Percentiles rank a stretch among this genome's conserved stretches.
Evolutionary conservation across 2,113 vertebrate genomes (phyloP).

Genomic region (Eretmochelys imbricata): DNA sequence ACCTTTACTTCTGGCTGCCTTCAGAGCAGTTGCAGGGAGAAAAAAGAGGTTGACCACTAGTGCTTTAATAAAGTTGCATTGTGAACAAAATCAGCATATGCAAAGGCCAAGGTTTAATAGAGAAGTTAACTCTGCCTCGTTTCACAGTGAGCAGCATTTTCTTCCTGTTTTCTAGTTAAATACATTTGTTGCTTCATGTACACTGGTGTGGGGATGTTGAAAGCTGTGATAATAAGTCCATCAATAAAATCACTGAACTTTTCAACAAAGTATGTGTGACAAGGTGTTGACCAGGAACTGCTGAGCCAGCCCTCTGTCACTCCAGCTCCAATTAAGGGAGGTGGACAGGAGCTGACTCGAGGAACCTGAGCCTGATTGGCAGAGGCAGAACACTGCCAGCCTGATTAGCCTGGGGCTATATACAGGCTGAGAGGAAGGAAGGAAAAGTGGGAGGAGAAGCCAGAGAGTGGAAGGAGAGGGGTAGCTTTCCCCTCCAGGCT

Average conservation of each 20-base stretch:
- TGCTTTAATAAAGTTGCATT: background rate
- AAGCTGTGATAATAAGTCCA: background rate
- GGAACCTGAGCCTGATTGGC: no score
- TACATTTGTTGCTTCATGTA: background rate
- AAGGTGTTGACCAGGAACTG: no score
- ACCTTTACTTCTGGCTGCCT: no score
- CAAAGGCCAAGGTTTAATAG: background rate
- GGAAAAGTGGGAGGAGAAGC: no score
- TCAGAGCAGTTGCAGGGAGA: background rate
- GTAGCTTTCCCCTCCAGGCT: no score
- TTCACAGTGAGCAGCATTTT: background rate
- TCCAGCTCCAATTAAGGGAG: no score
- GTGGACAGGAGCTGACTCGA: no score
- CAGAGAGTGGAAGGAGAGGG: no score
- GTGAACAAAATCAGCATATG: background rate
- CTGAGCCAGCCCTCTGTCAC: no score
- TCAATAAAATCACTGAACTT: background rate
- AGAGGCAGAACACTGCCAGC: no score
- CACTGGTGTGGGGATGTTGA: background rate
- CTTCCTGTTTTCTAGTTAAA: background rate
- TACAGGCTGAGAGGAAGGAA: no score
- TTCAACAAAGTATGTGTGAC: background rate
- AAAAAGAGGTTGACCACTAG: background rate
- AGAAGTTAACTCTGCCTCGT: background rate
- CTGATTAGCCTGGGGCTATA: no score